Percentiles rank a stretch among this genome's conserved stretches.
Evolutionary conservation across 2,888 invertebrate genomes (phyloP).

Genomic region (Alentia gelatinosa): DNA sequence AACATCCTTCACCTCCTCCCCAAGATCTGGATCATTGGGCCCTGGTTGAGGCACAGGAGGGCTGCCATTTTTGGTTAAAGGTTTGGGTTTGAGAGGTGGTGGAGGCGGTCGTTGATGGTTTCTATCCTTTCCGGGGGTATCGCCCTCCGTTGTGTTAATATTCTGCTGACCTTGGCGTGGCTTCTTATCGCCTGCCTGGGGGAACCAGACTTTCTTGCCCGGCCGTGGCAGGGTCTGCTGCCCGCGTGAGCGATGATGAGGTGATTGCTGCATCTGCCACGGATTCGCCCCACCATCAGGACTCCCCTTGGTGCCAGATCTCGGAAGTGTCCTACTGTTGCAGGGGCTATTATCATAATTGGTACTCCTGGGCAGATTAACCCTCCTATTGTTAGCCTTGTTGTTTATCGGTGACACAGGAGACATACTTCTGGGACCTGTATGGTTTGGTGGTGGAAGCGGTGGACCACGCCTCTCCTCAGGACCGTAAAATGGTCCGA

Average conservation of each 20-base stretch:
- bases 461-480: background rate
- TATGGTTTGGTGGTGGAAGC: slow-evolving; percentile 11
- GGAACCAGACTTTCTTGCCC: slow-evolving; percentile 28
- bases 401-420: background rate
- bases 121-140: background rate
- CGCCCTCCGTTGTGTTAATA: background rate
- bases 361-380: background rate
- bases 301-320: background rate
- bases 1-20: background rate
- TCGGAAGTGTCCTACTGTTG: background rate
- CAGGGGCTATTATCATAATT: background rate
- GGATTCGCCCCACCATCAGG: background rate
- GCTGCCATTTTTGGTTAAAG: background rate
- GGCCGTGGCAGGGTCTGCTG: background rate
- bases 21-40: no score
- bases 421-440: background rate
- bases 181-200: slow-evolving; percentile 37
- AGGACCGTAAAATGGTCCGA: background rate
- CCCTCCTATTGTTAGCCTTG: background rate
- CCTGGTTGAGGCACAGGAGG: background rate
- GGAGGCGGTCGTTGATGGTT: background rate
- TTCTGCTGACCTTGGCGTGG: background rate
- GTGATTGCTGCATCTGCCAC: background rate
- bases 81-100: background rate
- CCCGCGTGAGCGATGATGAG: background rate